phyloP scores from a whole-genome alignment of 2,888 invertebrate species.

The Diabrotica balteata region DNA sequence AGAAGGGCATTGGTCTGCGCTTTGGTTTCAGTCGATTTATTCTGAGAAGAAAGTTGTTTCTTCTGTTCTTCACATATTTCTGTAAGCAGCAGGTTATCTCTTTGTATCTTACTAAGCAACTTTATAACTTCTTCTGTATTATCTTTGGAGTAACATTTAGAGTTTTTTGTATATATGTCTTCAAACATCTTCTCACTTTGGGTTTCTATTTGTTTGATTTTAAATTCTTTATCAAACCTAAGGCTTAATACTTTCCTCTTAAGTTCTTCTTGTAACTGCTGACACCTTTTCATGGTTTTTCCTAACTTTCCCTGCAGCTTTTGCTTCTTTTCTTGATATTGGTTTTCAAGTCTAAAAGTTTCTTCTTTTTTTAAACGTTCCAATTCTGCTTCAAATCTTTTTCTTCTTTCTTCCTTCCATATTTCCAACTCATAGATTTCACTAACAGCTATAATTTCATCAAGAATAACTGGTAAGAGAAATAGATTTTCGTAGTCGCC shows the following conservation, averaged over 20 bases:
- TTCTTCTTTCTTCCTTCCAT: slow-evolving; percentile 76
- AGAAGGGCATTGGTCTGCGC: slow-evolving; percentile 73
- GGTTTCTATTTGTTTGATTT: slow-evolving; percentile 35
- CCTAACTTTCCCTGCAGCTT: slow-evolving; percentile 67
- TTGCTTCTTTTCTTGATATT: slow-evolving; percentile 65
- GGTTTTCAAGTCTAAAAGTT: slow-evolving; percentile 46
- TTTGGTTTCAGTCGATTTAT: slow-evolving; percentile 68
- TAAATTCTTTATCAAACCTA: slow-evolving; percentile 42
- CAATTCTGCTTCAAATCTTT: slow-evolving; percentile 69
- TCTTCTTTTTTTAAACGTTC: slow-evolving; percentile 39
- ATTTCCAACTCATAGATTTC: slow-evolving; percentile 73
- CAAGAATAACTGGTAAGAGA: slow-evolving; percentile 50
- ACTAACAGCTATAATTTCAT: slow-evolving; percentile 61
- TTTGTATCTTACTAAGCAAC: slow-evolving; percentile 52
- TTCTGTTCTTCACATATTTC: slow-evolving; percentile 52
- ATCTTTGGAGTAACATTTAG: slow-evolving; percentile 48
- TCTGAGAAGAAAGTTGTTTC: slow-evolving; percentile 58
- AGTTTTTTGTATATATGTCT: slow-evolving; percentile 48
- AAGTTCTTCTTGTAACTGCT: slow-evolving; percentile 66
- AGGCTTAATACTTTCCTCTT: slow-evolving; percentile 61
- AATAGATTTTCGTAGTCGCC: slow-evolving; percentile 38
- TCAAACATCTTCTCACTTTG: slow-evolving; percentile 39
- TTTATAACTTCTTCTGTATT: slow-evolving; percentile 53
- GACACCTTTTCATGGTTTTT: slow-evolving; percentile 67
- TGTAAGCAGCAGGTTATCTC: slow-evolving; percentile 52